Conservation (phyloP, 2,113 vertebrate genomes). For the Opisthocomus hoazin region DNA sequence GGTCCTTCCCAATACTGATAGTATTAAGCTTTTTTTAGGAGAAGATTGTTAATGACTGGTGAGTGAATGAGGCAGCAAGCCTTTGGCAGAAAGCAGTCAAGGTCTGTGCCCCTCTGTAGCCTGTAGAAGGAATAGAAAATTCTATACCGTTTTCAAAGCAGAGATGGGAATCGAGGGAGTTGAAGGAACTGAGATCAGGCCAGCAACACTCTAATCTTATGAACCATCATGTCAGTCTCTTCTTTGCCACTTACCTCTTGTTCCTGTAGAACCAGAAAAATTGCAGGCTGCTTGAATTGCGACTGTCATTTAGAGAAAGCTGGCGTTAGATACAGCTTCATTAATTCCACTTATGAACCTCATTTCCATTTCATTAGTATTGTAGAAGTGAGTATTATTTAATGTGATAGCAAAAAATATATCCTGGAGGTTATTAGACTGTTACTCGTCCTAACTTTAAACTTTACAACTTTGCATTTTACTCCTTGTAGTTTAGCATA, state of each 20-base stretch:
- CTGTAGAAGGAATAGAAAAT: background rate
- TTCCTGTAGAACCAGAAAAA: background rate
- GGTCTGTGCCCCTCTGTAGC: background rate
- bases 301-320: background rate
- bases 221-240: background rate
- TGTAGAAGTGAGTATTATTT: background rate
- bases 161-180: background rate
- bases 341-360: constrained; percentile 26
- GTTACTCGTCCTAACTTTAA: background rate
- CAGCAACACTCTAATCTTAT: background rate
- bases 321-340: background rate
- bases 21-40: background rate
- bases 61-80: background rate
- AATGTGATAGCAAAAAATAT: background rate
- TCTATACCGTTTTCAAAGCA: background rate
- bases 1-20: background rate
- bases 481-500: background rate
- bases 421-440: background rate
- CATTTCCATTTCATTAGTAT: constrained; percentile 2
- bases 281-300: background rate
- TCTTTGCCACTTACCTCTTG: background rate
- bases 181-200: background rate
- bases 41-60: background rate
- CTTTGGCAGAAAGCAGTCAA: background rate
- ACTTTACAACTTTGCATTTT: background rate